phyloP scores from a whole-genome alignment of 2,113 vertebrate genomes.

The Pterophyllum scalare region DNA sequence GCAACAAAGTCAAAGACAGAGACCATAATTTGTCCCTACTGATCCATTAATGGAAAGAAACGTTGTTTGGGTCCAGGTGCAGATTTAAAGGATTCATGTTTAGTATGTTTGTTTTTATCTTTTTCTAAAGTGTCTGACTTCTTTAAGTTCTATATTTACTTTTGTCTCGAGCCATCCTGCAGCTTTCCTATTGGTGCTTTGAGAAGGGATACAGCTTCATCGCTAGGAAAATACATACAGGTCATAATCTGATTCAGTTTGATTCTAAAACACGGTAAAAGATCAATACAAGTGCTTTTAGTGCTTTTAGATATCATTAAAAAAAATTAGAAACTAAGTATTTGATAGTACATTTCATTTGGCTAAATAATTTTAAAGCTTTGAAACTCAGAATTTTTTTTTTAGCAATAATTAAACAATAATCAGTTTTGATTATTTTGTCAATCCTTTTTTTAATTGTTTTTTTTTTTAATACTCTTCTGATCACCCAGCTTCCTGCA shows the following conservation, averaged over 20 bases:
- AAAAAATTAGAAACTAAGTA: not conserved
- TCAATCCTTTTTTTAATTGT: not conserved
- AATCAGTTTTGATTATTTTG: not conserved
- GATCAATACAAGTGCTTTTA: not conserved
- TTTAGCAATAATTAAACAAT: not conserved
- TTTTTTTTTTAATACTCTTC: not conserved
- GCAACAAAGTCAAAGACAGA: slow-evolving; percentile 77
- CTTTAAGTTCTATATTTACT: not conserved
- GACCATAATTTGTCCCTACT: slow-evolving; percentile 78
- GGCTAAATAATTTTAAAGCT: not conserved
- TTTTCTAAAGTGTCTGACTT: not conserved
- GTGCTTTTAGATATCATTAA: not conserved
- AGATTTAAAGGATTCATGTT: slow-evolving; percentile 41
- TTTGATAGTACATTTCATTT: not conserved
- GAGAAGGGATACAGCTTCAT: not conserved
- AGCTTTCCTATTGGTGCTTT: slow-evolving; percentile 29
- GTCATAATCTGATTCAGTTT: not conserved
- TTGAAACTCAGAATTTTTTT: not conserved
- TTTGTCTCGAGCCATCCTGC: slow-evolving; percentile 5
- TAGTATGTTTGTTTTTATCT: not conserved
- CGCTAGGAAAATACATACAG: not conserved
- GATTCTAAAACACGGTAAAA: not conserved
- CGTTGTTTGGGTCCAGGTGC: slow-evolving; percentile 71
- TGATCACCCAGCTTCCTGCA: slow-evolving; percentile 35
- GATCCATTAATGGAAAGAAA: slow-evolving; percentile 76